Base-by-base conservation (phyloP, 1,140 invertebrate species). In the Penaeus chinensis region DNA sequence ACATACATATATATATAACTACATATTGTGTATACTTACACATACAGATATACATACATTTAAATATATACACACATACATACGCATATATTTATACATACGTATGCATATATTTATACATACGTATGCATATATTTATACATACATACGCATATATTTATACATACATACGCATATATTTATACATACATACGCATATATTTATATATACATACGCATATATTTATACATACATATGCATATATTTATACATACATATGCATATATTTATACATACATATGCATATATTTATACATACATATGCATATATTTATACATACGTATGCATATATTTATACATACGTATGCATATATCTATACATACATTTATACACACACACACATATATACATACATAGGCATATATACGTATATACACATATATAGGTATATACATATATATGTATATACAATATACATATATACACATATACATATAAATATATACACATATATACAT, bases 21-120 rank as follows among this genome's bases (percentile, higher is more conserved):
- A 60, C 60, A 82, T 47, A 81, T 8, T n/a, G n/a, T n/a, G n/a
- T n/a, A n/a, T n/a, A n/a, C n/a, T 89, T 18, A 79, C 54, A 84
- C 66, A 74, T 69, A 47, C 19, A 87, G 24, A 83, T 69, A 78
- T 5, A 18, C 24, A 89, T 88, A 65, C 11, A 82, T 79, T 78
- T 66, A 27, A 54, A 63, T 62, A 82, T 71, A 76, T 62, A 89
- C 24, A 63, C 42, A 80, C 47, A 74, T 65, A 66, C 60, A 88
- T 8, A 62, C 2, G 3, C 11, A 24, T 77, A 10, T 5, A 24
- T 27, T 3, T 47, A 19, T 32, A 77, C 16, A n/a, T n/a, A 77
- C 8, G 11, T 77, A 77, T 11, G 3, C 4, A 77, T 42, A 77
- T 10, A 77, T 47, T 2, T 79, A 47, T 60, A 79, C 37, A 79